These are phyloP conservation scores for Lynx canadensis DNA, from an alignment of 2,113 vertebrate species.

Conservation along the genomic window DNA sequence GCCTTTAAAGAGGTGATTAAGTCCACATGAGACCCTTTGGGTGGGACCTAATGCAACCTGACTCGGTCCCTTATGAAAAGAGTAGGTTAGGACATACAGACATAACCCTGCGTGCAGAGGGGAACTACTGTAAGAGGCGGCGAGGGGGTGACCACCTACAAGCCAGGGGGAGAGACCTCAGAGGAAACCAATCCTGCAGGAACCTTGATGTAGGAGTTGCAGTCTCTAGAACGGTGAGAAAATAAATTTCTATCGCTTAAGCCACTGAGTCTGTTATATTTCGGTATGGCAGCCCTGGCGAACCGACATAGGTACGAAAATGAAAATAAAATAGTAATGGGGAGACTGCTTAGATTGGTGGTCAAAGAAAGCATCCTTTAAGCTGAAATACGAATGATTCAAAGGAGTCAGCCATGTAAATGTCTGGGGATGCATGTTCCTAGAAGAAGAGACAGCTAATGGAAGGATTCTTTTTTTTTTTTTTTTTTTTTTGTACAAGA, in stretches of 20 bases:
- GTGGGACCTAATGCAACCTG: neutral
- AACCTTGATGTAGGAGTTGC: neutral
- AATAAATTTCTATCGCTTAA: neutral
- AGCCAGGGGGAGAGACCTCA: neutral
- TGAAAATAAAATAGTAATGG: conserved; percentile 11
- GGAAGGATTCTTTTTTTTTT: neutral
- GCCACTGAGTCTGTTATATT: no score
- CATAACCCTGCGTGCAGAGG: neutral
- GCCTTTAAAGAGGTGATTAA: neutral
- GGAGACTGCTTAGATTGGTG: neutral
- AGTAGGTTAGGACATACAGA: neutral
- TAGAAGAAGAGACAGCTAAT: neutral
- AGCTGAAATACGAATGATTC: neutral
- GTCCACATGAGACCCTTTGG: neutral
- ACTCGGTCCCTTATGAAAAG: neutral
- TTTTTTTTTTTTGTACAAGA: neutral
- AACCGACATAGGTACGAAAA: neutral
- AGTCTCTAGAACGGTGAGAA: neutral
- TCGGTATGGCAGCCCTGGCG: neutral
- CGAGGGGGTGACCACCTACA: neutral
- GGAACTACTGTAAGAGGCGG: neutral
- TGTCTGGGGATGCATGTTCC: neutral
- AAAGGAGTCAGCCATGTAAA: neutral
- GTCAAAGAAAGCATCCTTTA: neutral
- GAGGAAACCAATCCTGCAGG: neutral